Percentiles rank a stretch among this genome's conserved stretches.
These are phyloP conservation scores for Odontophorus gujanensis DNA, from an alignment of 2,113 vertebrate genomes.

Conservation along the genomic window DNA sequence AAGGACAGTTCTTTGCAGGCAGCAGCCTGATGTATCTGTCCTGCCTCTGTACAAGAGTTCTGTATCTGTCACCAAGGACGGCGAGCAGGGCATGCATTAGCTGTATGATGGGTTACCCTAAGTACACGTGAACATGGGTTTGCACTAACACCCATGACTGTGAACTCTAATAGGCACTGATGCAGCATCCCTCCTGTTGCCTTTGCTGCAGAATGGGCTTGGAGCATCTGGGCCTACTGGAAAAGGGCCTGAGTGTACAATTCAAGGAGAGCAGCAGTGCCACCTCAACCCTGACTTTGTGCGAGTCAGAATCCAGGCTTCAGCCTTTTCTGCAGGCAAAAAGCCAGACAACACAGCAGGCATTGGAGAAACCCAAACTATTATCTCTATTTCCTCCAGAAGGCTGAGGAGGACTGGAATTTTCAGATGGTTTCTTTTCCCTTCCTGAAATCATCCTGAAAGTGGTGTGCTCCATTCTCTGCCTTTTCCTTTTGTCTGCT, in stretches of 20 bases:
- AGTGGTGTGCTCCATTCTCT: background rate
- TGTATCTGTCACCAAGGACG: background rate
- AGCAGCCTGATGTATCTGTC: background rate
- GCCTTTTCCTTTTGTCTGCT: background rate
- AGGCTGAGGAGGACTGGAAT: background rate
- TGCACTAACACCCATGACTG: background rate
- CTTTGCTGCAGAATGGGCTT: background rate
- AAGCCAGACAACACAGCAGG: background rate
- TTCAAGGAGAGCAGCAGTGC: background rate
- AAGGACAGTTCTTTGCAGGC: background rate
- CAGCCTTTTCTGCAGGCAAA: background rate
- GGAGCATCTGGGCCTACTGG: background rate
- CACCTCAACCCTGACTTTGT: background rate
- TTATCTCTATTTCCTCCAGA: background rate
- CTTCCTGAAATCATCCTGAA: background rate
- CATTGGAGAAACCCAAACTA: background rate
- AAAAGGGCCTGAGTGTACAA: background rate
- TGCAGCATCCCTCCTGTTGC: background rate
- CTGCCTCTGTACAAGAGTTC: background rate
- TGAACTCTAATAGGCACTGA: background rate
- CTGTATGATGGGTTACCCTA: background rate
- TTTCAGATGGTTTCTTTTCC: background rate
- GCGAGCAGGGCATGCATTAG: background rate
- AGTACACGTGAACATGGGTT: background rate
- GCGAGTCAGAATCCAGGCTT: background rate